These are phyloP conservation scores for Poecilia wingei DNA, from an alignment of 2,797 vertebrate genomes.

Conservation along the genomic window DNA sequence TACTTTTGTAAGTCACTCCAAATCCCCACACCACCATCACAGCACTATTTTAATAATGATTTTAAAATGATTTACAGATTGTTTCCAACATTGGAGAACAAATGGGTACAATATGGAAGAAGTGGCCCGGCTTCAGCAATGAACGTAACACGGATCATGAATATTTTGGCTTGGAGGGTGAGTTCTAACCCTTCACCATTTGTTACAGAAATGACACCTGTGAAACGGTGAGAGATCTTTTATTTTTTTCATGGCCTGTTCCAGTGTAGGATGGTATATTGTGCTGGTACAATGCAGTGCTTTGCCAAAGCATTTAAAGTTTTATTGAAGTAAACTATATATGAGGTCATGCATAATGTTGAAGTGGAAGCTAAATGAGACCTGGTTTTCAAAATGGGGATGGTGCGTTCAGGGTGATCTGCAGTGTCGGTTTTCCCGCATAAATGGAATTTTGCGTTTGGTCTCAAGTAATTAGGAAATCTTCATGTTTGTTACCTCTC, in stretches of 20 bases:
- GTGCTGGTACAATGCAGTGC: too few relatives aligned
- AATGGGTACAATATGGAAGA: constrained; percentile 79
- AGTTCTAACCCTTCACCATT: constrained; percentile 38
- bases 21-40: not conserved
- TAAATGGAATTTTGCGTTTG: not conserved
- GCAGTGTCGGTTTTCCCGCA: not conserved
- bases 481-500: not conserved
- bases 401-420: not conserved
- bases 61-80: constrained; percentile 62
- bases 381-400: not conserved
- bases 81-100: constrained; percentile 72
- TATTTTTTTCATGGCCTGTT: too few relatives aligned
- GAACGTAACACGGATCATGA: constrained; percentile 86
- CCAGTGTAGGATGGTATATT: too few relatives aligned
- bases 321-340: too few relatives aligned
- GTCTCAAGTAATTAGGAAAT: not conserved
- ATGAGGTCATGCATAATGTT: too few relatives aligned
- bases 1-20: not conserved
- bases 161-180: constrained; percentile 85
- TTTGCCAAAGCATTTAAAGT: too few relatives aligned
- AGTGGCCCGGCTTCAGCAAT: constrained; percentile 82
- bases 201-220: too few relatives aligned
- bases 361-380: too few relatives aligned
- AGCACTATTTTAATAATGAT: not conserved
- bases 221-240: too few relatives aligned